Evolutionary conservation across 2,888 invertebrate species (phyloP), one percentile per base, ranked within the genome.

Genomic region (Cremastinae sp.): DNA sequence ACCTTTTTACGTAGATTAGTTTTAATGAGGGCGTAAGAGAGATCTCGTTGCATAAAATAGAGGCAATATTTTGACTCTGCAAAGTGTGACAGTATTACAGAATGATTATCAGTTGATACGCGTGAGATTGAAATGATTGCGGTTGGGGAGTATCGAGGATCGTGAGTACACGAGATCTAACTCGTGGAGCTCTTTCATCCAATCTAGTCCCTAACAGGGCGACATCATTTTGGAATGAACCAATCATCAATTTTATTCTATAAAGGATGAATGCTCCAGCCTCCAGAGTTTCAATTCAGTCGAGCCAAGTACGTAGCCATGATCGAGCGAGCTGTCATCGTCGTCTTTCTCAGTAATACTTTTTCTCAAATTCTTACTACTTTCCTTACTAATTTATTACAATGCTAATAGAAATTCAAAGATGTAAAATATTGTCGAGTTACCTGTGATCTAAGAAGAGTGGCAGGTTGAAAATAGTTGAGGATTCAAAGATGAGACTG

Each of bases 311-410:
- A 14, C 45, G 51, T 38, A 76, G 72, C 58, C 64, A 76, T 72
- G 75, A 66, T 56, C 62, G 58, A 69, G 54, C 51, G 51, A 45
- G 51, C 53, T 28, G 51, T 58, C 45, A 20, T 58, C 47, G 18
- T 58, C 36, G 38, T 76, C n/a, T 22, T 69, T 49, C 45, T 72
- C 8, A 62, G 76, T 76, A 59, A n/a, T n/a, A 72, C 47, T 56
- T 28, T 14, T n/a, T n/a, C 9, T 20, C 2, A 8, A 45, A 12
- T 12, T 45, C n/a, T 12, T 1, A 45, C 10, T 45, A 1, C 5
- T 12, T 4, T 45, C 12, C 4, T 45, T 45, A n/a, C 2, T n/a
- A 41, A 5, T 41, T 41, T 9, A 5, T 41, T 41, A 2, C 4
- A 9, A 9, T 41, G 9, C 41, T 2, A n/a, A 9, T 2, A 41